phyloP scores from a whole-genome alignment of 2,797 vertebrate species.

The Graptemys geographica region DNA sequence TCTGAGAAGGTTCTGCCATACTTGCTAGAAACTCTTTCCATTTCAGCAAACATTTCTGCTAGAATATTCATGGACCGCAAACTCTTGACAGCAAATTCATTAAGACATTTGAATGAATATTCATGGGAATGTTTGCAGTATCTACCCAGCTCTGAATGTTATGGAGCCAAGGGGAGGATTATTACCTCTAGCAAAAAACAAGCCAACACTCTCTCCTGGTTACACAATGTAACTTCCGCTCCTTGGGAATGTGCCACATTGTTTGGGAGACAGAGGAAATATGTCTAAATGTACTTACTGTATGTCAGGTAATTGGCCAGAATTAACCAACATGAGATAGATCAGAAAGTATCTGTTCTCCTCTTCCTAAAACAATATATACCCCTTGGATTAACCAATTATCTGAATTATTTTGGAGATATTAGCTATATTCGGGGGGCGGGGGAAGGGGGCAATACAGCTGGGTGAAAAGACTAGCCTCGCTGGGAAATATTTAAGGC shows the following conservation, averaged over 20 bases:
- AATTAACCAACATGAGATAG: background rate
- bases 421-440: background rate
- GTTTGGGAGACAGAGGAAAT: background rate
- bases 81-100: background rate
- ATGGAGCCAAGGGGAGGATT: too few species aligned
- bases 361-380: background rate
- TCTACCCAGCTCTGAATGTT: background rate
- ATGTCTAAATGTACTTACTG: background rate
- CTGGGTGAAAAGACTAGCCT: background rate
- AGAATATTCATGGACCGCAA: fast-evolving
- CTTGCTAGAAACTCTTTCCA: background rate
- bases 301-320: background rate
- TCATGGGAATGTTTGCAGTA: background rate
- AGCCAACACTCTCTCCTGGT: background rate
- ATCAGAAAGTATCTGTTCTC: background rate
- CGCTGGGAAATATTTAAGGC: background rate
- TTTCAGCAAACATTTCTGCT: background rate
- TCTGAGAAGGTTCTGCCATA: background rate
- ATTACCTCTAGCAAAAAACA: background rate
- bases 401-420: background rate
- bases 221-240: background rate
- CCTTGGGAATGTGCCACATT: background rate
- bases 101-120: fast-evolving
- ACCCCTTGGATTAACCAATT: background rate
- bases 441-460: background rate